Percentiles rank a stretch among this genome's conserved stretches.
These are phyloP conservation scores for Drosophila quadrilineata DNA, from an alignment of 1,140 invertebrate genomes.

Conservation along the genomic window DNA sequence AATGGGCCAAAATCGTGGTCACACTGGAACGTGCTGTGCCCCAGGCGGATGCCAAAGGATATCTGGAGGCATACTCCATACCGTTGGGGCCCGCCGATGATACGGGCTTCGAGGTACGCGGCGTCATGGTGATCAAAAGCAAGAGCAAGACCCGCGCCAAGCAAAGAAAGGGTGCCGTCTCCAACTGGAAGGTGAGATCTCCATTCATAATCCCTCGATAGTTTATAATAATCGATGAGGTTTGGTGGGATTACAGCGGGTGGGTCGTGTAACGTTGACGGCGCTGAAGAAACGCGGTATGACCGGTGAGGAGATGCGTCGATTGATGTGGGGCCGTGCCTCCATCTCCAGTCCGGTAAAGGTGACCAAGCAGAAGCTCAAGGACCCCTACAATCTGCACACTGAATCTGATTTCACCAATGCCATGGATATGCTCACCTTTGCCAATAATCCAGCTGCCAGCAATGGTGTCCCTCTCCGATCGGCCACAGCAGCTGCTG, in stretches of 20 bases:
- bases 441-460: constrained; percentile 84
- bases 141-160: constrained; percentile 97
- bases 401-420: constrained; percentile 83
- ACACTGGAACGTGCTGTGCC: constrained; percentile 95
- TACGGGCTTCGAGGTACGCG: constrained; percentile 91
- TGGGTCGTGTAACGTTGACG: constrained; percentile 92
- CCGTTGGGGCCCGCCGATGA: constrained; percentile 92
- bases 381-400: constrained; percentile 76
- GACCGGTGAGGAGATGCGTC: constrained; percentile 91
- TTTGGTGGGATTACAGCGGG: constrained; percentile 84
- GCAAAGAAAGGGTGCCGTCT: constrained; percentile 96
- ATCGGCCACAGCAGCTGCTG: background rate
- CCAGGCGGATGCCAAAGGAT: constrained; percentile 92
- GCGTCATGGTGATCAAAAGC: constrained; percentile 98
- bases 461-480: constrained; percentile 55
- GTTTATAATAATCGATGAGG: background rate
- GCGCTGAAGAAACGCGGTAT: constrained; percentile 91
- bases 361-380: constrained; percentile 82
- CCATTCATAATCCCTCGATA: background rate
- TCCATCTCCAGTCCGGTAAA: constrained; percentile 93
- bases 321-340: constrained; percentile 93
- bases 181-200: constrained; percentile 95
- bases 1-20: constrained; percentile 99
- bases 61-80: constrained; percentile 97
- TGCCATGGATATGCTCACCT: constrained; percentile 91